Evolutionary conservation across 1,140 invertebrate species (phyloP).

Genomic region (Drosophila tani): DNA sequence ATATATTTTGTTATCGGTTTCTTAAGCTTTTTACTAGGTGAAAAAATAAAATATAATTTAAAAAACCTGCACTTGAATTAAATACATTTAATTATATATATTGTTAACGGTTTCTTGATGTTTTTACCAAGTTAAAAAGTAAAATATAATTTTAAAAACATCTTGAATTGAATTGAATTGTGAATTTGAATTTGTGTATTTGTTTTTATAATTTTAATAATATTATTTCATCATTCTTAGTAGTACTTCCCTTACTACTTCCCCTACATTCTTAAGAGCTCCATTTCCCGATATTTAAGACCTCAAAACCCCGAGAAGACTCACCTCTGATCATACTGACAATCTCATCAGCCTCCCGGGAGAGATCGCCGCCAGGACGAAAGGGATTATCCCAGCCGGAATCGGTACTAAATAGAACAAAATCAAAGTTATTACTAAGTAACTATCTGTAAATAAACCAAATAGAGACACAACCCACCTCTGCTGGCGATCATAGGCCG

Average conservation of each 20-base stretch:
- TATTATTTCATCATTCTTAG: not conserved
- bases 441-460: not conserved
- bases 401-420: slow-evolving; percentile 90
- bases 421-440: not conserved
- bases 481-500: slow-evolving; percentile 82
- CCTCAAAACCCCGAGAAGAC: not conserved
- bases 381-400: slow-evolving; percentile 99
- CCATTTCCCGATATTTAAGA: no score
- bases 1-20: no score
- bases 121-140: no score
- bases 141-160: no score
- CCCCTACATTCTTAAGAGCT: not conserved
- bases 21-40: no score
- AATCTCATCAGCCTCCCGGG: slow-evolving; percentile 97
- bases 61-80: no score
- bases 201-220: not conserved
- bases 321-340: slow-evolving; percentile 95
- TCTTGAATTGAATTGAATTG: no score
- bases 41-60: no score
- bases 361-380: slow-evolving; percentile 97
- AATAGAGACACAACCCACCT: slow-evolving; percentile 55
- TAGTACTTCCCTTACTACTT: no score
- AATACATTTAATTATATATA: no score
- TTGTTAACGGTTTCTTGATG: no score
- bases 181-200: no score